phyloP scores from a whole-genome alignment of 2,888 invertebrate species.

The Caenorhabditis doughertyi region DNA sequence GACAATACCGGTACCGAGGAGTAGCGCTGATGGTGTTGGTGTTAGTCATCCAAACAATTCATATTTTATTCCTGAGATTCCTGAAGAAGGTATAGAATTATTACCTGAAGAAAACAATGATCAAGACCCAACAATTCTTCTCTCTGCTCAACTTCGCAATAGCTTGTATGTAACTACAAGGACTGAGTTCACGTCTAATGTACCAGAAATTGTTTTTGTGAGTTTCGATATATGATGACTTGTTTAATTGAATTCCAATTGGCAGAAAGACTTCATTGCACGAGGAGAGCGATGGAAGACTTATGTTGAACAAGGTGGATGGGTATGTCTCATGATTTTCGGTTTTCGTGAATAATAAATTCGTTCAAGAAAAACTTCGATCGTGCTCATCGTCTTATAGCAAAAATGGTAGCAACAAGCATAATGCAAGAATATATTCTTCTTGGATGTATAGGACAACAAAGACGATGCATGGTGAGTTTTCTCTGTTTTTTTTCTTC shows the following conservation, averaged over 20 bases:
- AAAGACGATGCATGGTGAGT: constrained; percentile 30
- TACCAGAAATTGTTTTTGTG: constrained; percentile 14
- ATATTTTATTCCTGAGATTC: background rate
- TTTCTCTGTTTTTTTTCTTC: background rate
- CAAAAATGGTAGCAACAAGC: background rate
- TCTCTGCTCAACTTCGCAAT: constrained; percentile 14
- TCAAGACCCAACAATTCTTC: constrained; percentile 15
- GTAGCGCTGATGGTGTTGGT: background rate
- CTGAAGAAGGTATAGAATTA: background rate
- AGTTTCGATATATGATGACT: background rate
- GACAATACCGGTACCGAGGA: constrained; percentile 3
- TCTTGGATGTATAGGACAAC: background rate
- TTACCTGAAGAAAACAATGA: background rate
- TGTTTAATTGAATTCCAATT: background rate
- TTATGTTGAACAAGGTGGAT: constrained; percentile 9
- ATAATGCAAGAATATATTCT: constrained; percentile 13
- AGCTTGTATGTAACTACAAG: background rate
- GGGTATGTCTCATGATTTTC: no score
- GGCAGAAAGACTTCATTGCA: constrained; percentile 14
- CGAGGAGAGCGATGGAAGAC: background rate
- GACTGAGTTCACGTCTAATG: background rate
- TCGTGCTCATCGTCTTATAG: background rate
- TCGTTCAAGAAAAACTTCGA: constrained; percentile 13
- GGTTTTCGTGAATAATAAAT: background rate
- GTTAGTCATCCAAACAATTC: background rate